phyloP scores from a whole-genome alignment of 2,797 vertebrate genomes.

The Nasua narica region DNA sequence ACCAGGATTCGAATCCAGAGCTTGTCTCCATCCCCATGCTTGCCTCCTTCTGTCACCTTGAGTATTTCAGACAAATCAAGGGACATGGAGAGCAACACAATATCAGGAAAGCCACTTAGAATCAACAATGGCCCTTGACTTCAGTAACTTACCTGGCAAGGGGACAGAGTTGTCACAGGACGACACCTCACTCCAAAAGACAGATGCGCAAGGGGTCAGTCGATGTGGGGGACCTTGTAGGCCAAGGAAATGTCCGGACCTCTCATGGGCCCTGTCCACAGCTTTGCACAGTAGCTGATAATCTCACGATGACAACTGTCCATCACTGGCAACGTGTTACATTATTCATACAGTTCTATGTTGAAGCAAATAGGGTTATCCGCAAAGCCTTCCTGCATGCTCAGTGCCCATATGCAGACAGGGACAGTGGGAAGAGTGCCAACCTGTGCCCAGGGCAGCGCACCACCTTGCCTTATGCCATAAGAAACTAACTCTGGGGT shows the following conservation, averaged over 20 bases:
- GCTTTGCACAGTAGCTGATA: not conserved
- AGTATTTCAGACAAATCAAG: not conserved
- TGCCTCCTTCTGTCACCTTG: not conserved
- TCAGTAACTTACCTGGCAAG: not conserved
- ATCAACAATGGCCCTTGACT: not conserved
- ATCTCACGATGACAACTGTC: not conserved
- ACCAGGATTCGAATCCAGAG: not conserved
- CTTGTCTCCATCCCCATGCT: not conserved
- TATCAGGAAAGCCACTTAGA: not conserved
- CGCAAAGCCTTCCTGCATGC: not conserved
- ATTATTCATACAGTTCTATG: not conserved
- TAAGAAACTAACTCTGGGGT: not conserved
- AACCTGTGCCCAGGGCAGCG: not conserved
- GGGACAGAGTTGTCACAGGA: no score
- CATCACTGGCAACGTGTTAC: not conserved
- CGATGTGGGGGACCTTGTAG: not conserved
- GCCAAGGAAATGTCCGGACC: accelerated
- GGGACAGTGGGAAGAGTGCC: no score
- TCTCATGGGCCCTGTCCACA: not conserved
- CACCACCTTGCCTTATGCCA: accelerated
- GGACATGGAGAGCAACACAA: not conserved
- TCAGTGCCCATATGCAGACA: not conserved
- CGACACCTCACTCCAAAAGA: not conserved
- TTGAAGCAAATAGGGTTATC: not conserved
- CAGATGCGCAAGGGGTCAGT: not conserved